Evolutionary conservation across 1,140 invertebrate species (phyloP).

Genomic region (Microplitis demolitor): DNA sequence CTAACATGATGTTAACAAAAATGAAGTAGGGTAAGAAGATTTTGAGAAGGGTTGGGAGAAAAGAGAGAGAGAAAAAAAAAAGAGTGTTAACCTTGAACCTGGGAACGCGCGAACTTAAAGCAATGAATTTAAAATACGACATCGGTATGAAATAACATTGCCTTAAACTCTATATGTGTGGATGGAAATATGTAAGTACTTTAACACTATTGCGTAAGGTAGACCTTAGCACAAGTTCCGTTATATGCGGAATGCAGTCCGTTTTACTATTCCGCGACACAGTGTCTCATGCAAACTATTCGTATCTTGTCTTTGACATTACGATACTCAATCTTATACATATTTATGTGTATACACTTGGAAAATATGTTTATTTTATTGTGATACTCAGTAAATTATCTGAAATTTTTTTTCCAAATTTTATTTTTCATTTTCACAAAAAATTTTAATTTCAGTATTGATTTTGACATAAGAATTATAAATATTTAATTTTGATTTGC

Average conservation of each 20-base stretch:
- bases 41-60: background rate
- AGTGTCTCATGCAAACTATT: too few relatives aligned
- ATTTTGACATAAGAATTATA: too few relatives aligned
- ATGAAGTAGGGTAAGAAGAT: background rate
- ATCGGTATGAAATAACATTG: background rate
- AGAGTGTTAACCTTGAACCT: conserved; percentile 1
- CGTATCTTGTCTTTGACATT: too few relatives aligned
- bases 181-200: background rate
- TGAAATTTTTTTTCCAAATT: too few relatives aligned
- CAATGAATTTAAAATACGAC: conserved; percentile 8
- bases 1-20: background rate
- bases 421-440: too few relatives aligned
- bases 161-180: background rate
- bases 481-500: too few relatives aligned
- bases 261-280: too few relatives aligned
- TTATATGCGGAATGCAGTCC: background rate
- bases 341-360: too few relatives aligned
- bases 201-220: background rate
- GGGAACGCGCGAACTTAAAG: background rate
- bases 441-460: too few relatives aligned
- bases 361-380: too few relatives aligned
- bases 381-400: too few relatives aligned
- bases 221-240: background rate
- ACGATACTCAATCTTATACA: too few relatives aligned
- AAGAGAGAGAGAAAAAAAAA: background rate